Evolutionary conservation across 2,113 vertebrate genomes (phyloP).

Genomic region (cat (Felis catus)): DNA sequence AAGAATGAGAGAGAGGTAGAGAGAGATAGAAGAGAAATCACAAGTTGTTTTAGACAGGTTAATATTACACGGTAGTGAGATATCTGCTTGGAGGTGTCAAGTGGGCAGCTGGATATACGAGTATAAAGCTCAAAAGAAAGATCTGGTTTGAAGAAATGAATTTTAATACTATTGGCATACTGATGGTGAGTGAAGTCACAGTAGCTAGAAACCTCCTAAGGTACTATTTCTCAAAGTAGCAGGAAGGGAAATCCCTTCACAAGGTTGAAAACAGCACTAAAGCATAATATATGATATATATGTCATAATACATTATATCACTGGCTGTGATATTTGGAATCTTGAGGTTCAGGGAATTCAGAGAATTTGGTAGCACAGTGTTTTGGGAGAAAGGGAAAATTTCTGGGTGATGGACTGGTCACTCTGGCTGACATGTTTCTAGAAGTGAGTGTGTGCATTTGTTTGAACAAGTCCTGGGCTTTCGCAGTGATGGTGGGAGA

Average conservation of each 20-base stretch:
- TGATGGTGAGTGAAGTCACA: neutral
- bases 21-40: neutral
- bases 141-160: neutral
- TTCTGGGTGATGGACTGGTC: neutral
- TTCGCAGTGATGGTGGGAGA: constrained; percentile 23
- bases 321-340: constrained; percentile 81
- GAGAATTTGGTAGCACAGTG: constrained; percentile 82
- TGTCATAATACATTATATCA: constrained; percentile 15
- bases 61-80: neutral
- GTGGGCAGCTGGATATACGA: neutral
- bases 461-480: constrained; percentile 28
- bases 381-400: constrained; percentile 67
- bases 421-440: constrained; percentile 8
- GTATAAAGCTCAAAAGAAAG: neutral
- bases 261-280: neutral
- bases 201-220: neutral
- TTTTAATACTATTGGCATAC: neutral
- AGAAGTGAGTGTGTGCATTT: constrained; percentile 3
- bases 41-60: neutral
- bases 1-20: neutral
- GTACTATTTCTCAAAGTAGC: constrained; percentile 3
- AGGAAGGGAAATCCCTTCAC: neutral
- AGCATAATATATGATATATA: neutral
- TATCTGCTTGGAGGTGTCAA: neutral
- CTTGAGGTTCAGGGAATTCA: constrained; percentile 83